phyloP scores from a whole-genome alignment of 2,888 invertebrate species.

The Drosophila incognita region DNA sequence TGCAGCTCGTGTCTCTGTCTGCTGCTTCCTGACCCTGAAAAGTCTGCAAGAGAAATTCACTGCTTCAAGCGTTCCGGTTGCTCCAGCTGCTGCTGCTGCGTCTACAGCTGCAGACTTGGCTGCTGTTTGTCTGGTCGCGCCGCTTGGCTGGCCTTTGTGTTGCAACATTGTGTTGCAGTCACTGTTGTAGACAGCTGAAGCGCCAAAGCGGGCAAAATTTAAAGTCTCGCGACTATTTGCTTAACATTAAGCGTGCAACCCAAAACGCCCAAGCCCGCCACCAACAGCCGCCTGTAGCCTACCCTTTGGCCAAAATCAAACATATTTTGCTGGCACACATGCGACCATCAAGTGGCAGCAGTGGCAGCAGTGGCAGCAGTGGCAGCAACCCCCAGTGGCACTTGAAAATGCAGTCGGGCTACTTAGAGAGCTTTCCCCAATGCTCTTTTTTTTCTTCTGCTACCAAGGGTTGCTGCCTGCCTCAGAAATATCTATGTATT shows the following conservation, averaged over 20 bases:
- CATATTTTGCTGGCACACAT: slow-evolving; percentile 43
- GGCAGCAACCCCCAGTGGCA: slow-evolving; percentile 49
- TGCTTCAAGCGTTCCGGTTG: slow-evolving; percentile 16
- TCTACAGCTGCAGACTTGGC: slow-evolving; percentile 2
- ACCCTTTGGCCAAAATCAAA: slow-evolving; percentile 50
- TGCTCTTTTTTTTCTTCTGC: slow-evolving; percentile 13
- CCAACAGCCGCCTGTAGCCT: neutral
- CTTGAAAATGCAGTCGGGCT: slow-evolving; percentile 74
- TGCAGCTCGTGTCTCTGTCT: slow-evolving; percentile 31
- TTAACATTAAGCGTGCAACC: slow-evolving; percentile 58
- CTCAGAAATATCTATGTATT: neutral
- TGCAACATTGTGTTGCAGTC: slow-evolving; percentile 39
- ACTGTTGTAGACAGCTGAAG: slow-evolving; percentile 5
- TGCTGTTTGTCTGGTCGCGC: slow-evolving; percentile 51
- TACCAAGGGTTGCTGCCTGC: slow-evolving; percentile 53
- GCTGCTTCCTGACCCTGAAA: slow-evolving; percentile 73
- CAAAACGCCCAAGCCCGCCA: neutral
- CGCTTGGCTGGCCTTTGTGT: slow-evolving; percentile 67
- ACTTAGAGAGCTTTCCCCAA: slow-evolving; percentile 53
- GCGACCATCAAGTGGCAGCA: slow-evolving; percentile 33
- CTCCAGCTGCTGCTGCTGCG: neutral
- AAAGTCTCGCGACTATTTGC: slow-evolving; percentile 74
- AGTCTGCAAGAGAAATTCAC: slow-evolving; percentile 18
- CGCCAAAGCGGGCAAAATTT: slow-evolving; percentile 44
- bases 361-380: slow-evolving; percentile 6